Percentiles rank a stretch among this genome's conserved stretches.
Evolutionary conservation across 2,888 invertebrate genomes (phyloP).

Genomic region (Cenopis cana): DNA sequence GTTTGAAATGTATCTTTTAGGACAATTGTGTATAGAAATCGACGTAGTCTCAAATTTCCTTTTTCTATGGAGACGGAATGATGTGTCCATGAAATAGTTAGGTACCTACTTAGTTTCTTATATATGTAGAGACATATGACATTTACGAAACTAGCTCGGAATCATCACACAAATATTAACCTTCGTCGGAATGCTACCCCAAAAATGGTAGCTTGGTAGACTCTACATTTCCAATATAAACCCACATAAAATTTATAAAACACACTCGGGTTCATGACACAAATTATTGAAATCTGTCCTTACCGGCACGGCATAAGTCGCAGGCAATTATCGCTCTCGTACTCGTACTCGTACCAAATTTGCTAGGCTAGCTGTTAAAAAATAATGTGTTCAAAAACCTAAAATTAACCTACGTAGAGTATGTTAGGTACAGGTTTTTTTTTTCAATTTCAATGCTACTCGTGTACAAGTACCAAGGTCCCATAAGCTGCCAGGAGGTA

Average conservation of each 20-base stretch:
- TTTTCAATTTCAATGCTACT: neutral
- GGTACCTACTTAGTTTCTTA: too few relatives aligned
- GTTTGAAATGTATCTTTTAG: neutral
- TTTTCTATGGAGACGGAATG: too few relatives aligned
- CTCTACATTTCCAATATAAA: neutral
- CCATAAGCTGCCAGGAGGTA: constrained; percentile 28
- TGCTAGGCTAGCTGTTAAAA: too few relatives aligned
- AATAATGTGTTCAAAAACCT: neutral
- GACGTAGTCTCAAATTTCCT: too few relatives aligned
- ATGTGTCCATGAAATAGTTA: neutral
- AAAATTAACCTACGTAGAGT: neutral
- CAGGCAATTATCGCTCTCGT: too few relatives aligned
- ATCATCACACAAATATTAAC: neutral
- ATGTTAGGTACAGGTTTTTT: neutral
- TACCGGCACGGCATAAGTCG: too few relatives aligned
- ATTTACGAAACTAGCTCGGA: too few relatives aligned
- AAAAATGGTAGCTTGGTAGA: neutral
- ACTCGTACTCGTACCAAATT: too few relatives aligned
- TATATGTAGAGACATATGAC: too few relatives aligned
- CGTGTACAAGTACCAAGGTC: constrained; percentile 22
- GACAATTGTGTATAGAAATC: neutral
- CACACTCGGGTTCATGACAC: neutral
- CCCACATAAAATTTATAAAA: neutral
- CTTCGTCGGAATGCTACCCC: neutral
- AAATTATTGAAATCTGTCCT: neutral